Evolutionary conservation across 1,140 invertebrate genomes (phyloP).

Genomic region (Lanistes nyassanus): DNA sequence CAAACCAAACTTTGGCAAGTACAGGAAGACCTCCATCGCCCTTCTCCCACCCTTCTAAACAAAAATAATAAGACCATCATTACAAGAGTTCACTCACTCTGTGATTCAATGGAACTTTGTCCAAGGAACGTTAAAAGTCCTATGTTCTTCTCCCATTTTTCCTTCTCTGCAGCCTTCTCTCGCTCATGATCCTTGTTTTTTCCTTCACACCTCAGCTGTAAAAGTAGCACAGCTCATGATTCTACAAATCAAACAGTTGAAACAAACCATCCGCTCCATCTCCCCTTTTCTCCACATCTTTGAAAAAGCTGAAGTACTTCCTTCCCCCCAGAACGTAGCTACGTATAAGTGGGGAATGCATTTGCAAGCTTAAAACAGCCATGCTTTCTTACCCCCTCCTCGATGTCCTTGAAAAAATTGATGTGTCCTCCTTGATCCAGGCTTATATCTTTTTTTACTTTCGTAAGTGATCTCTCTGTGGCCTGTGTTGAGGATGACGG

Average conservation of each 20-base stretch:
- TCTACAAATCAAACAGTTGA: not conserved
- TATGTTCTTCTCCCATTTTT: conserved; percentile 98
- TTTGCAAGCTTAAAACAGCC: not conserved
- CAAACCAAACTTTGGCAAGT: not conserved
- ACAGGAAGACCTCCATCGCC: not conserved
- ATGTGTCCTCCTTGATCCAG: conserved; percentile 72
- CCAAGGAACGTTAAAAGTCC: conserved; percentile 96
- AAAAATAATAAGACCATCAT: too few species aligned
- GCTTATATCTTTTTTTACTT: not conserved
- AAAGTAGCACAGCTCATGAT: not conserved
- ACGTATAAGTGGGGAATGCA: not conserved
- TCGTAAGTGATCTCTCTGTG: not conserved
- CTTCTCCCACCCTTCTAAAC: too few species aligned
- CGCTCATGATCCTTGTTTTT: conserved; percentile 88
- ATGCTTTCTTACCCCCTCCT: conserved; percentile 71
- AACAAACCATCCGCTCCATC: not conserved
- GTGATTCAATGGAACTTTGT: conserved; percentile 88
- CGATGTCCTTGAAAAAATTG: conserved; percentile 91
- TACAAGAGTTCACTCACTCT: conserved; percentile 26
- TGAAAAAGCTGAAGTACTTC: not conserved
- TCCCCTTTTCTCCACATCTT: not conserved
- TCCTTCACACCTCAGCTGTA: conserved; percentile 40
- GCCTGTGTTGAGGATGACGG: not conserved
- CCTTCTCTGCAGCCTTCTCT: conserved; percentile 91
- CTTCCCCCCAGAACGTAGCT: too few species aligned